Evolutionary conservation across 2,113 vertebrate genomes (phyloP).

Genomic region (Emydura subglobosa): DNA sequence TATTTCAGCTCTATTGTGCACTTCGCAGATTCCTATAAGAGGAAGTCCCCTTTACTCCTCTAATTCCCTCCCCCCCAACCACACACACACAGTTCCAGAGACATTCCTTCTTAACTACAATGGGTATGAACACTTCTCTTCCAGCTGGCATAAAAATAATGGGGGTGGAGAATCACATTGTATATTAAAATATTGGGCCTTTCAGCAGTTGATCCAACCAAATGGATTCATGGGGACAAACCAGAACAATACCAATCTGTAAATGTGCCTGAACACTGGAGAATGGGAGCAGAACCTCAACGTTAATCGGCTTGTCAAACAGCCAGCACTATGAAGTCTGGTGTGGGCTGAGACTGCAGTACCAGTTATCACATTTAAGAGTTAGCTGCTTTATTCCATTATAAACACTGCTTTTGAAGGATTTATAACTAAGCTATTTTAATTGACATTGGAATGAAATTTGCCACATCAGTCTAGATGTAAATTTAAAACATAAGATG

Average conservation of each 20-base stretch:
- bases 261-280: background rate
- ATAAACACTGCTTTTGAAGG: background rate
- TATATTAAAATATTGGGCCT: background rate
- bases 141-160: background rate
- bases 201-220: rapidly evolving
- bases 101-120: background rate
- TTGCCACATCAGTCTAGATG: background rate
- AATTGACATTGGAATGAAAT: background rate
- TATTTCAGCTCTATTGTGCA: background rate
- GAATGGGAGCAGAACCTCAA: background rate
- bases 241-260: no score
- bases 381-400: background rate
- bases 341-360: no score
- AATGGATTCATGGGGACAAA: background rate
- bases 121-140: background rate
- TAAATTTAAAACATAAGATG: background rate
- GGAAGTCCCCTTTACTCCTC: background rate
- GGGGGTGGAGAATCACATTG: background rate
- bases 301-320: rapidly evolving
- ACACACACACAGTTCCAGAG: background rate
- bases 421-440: background rate
- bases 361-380: background rate
- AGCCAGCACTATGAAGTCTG: background rate
- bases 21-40: background rate
- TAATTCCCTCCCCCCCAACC: background rate